These are phyloP conservation scores for Gastracanthus pulcherrimus DNA, from an alignment of 2,888 invertebrate genomes.

Conservation along the genomic window DNA sequence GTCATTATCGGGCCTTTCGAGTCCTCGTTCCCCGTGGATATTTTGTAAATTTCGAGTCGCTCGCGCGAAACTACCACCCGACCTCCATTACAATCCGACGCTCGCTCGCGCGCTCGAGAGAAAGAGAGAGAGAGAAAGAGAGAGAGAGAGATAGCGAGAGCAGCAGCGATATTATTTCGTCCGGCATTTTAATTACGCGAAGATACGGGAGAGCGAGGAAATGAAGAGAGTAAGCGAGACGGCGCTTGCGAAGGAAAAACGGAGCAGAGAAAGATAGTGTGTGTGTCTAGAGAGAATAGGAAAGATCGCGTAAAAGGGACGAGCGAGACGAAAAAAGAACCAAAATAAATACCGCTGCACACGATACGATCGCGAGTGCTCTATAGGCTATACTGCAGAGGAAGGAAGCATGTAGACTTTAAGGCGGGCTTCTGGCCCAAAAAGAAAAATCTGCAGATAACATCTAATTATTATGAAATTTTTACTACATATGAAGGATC, in stretches of 20 bases:
- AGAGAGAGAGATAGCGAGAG: neutral
- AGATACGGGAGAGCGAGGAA: constrained; percentile 25
- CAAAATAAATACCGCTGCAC: neutral
- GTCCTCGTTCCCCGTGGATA: neutral
- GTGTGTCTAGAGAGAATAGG: neutral
- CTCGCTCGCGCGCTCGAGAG: neutral
- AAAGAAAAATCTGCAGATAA: too few relatives aligned
- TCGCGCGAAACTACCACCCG: neutral
- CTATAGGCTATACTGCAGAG: too few relatives aligned
- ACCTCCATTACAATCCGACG: neutral
- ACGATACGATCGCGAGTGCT: neutral
- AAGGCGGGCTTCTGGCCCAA: too few relatives aligned
- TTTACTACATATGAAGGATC: too few relatives aligned
- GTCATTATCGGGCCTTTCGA: constrained; percentile 31
- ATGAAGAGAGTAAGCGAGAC: neutral
- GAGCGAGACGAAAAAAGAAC: neutral
- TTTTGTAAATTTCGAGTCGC: constrained; percentile 26
- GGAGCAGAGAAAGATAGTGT: neutral
- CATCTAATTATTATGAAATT: too few relatives aligned
- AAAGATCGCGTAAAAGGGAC: too few relatives aligned
- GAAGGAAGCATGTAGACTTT: too few relatives aligned
- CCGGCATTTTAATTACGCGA: constrained; percentile 53
- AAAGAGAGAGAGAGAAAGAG: too few relatives aligned
- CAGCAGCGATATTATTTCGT: constrained; percentile 49
- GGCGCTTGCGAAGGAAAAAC: neutral